Base-by-base conservation (phyloP, 2,888 invertebrate species). In the Chloroclysta siterata region DNA sequence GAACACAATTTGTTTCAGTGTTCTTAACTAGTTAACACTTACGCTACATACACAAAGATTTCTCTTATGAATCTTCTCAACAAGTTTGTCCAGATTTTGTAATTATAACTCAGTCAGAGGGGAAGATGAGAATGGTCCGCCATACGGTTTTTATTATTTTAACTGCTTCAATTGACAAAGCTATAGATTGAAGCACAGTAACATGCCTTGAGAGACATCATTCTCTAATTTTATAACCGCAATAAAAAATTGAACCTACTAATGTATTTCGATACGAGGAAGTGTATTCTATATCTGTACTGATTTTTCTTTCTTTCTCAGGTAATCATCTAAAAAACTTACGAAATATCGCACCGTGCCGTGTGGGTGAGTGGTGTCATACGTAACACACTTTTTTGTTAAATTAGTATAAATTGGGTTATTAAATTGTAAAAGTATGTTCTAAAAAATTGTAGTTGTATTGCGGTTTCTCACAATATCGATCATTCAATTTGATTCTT, bases 401-500 rank as follows among this genome's bases (percentile, higher is more conserved):
- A 33, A 50, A 54, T 52, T 47, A 17, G 39, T 22, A 33, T n/a
- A 29, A 61, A 61, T 55, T 55, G 54, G 22, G 33, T 50, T 54
- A 56, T 42, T 47, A 29, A 22, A 11, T 56, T 14, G 15, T 58
- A 53, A 53, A 50, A 60, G 65, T 14, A 15, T 39, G 36, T 4
- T 8, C 15, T 42, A 22, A 47, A 51, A 63, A 54, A 28, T 15
- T 74, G 71, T 67, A 52, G 63, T 72, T 47, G 33, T 51, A 44
- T 11, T 66, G 65, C 65, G 51, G 59, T 65, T 61, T 55, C 53
- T 72, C 70, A 74, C 72, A 69, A 70, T 61, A 64, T 28, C 69
- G 53, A 68, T 72, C 74, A 74, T 71, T 74, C 67, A 72, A 77
- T 61, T 63, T 51, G 36, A 54, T 57, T 72, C 63, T 75, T 72